Base-by-base conservation (phyloP, 2,797 vertebrate genomes). In the Echeneis naucrates region DNA sequence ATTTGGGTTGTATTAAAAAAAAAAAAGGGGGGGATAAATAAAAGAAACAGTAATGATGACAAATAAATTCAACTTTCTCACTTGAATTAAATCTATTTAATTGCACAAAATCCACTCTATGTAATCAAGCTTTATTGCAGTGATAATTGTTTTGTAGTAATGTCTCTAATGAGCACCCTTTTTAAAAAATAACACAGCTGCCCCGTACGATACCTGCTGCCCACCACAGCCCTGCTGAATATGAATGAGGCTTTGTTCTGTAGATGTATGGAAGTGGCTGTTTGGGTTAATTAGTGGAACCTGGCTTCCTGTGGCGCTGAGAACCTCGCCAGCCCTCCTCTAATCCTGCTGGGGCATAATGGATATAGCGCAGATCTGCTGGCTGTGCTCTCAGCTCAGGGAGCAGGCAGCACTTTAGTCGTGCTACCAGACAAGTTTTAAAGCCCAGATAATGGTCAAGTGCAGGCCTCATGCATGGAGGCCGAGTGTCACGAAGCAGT, bases 101-200 rank as follows among this genome's bases (percentile, higher is more conserved):
- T 68, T 53, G 65, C 48, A 52, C 75, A 60, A 64, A 82, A 64
- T 44, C 48, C 58, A 37, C 26, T 45, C 70, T 69, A 72, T 82
- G 60, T 74, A 86, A 89, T 89, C 79, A 81, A 78, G 70, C 77
- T 80, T 83, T 68, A 83, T 78, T 81, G 80, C 78, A 50, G 75
- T 79, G 84, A 82, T 88, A 83, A 91, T 90, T 86, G 84, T 89
- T 87, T 89, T 82, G 78, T 75, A 76, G 80, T 85, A 83, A 87
- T 63, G 59, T 80, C 61, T 80, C 77, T 89, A 92, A 92, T 85
- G 80, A 88, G 80, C 27, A 58, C n/a, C 75, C 59, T 82, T 89
- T 86, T 83, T 80, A 80, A 77, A 76, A 30, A 30, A 30, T 6
- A 30, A 78, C 78, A 85, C 78, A 83, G 81, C 81, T 73, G 56